These are phyloP conservation scores for Anhinga rufa DNA, from an alignment of 2,113 vertebrate genomes.

Conservation along the genomic window DNA sequence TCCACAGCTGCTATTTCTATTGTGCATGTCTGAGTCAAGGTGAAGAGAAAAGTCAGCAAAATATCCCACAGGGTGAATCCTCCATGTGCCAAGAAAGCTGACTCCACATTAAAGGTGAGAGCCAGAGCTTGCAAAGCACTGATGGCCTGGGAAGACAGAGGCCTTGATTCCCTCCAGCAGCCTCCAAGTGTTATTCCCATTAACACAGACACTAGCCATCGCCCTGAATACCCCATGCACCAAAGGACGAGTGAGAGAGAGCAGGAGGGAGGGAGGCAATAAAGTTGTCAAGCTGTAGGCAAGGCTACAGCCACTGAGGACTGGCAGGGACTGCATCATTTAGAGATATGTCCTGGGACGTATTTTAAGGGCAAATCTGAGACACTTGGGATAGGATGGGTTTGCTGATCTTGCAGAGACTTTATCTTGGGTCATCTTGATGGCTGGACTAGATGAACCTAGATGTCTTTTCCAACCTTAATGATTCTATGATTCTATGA, in stretches of 20 bases:
- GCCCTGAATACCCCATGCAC: conserved; percentile 12
- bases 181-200: conserved; percentile 36
- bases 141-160: conserved; percentile 25
- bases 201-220: background rate
- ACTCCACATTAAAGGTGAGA: conserved; percentile 62
- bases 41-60: conserved; percentile 53
- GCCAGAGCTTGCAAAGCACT: conserved; percentile 23
- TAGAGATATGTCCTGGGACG: background rate
- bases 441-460: too few relatives aligned
- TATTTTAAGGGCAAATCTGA: background rate
- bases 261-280: conserved; percentile 2
- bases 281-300: conserved; percentile 40
- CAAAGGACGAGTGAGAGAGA: background rate
- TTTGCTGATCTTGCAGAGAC: background rate
- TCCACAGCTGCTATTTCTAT: conserved; percentile 51
- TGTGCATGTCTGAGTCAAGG: conserved; percentile 39
- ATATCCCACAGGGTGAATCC: conserved; percentile 52
- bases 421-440: background rate
- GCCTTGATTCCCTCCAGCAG: conserved; percentile 12
- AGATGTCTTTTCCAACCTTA: too few relatives aligned
- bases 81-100: conserved; percentile 50
- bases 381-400: background rate
- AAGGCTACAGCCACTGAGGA: background rate
- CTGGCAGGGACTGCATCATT: background rate
- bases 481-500: too few relatives aligned